phyloP scores from a whole-genome alignment of 2,888 invertebrate species.

The Amorpha juglandis region DNA sequence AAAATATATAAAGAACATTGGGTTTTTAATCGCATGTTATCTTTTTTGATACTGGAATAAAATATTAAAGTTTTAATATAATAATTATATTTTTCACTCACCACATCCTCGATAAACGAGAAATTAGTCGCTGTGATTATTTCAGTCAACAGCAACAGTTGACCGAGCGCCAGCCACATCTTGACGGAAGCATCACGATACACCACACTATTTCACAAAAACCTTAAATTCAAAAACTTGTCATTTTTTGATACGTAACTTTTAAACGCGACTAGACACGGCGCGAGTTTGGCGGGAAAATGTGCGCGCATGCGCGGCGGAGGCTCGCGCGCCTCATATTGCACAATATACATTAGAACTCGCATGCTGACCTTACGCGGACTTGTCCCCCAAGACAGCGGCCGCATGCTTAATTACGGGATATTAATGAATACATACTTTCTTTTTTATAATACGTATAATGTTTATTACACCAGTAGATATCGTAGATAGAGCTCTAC shows the following conservation, averaged over 20 bases:
- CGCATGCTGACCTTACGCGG: slow-evolving; percentile 50
- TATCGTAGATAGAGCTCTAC: too few species aligned
- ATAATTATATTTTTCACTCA: slow-evolving; percentile 46
- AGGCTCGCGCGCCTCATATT: slow-evolving; percentile 66
- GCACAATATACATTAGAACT: slow-evolving; percentile 69
- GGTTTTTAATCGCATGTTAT: neutral
- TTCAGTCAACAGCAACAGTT: slow-evolving; percentile 66
- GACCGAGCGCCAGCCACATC: slow-evolving; percentile 70
- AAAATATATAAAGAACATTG: neutral
- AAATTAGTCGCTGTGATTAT: slow-evolving; percentile 60
- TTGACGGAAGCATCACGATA: slow-evolving; percentile 64
- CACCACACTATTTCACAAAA: slow-evolving; percentile 42
- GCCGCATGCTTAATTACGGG: slow-evolving; percentile 12
- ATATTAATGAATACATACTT: neutral
- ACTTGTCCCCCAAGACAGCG: slow-evolving; percentile 42
- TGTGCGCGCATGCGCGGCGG: slow-evolving; percentile 69
- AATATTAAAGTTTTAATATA: neutral
- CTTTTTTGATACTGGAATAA: neutral
- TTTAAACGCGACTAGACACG: slow-evolving; percentile 60
- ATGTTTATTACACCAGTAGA: neutral
- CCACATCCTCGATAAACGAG: slow-evolving; percentile 58
- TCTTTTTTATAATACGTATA: neutral
- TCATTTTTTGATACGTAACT: slow-evolving; percentile 25
- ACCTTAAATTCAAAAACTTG: slow-evolving; percentile 10
- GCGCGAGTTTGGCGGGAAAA: slow-evolving; percentile 76